These are phyloP conservation scores for Panurus biarmicus DNA, from an alignment of 2,113 vertebrate genomes.

Conservation along the genomic window DNA sequence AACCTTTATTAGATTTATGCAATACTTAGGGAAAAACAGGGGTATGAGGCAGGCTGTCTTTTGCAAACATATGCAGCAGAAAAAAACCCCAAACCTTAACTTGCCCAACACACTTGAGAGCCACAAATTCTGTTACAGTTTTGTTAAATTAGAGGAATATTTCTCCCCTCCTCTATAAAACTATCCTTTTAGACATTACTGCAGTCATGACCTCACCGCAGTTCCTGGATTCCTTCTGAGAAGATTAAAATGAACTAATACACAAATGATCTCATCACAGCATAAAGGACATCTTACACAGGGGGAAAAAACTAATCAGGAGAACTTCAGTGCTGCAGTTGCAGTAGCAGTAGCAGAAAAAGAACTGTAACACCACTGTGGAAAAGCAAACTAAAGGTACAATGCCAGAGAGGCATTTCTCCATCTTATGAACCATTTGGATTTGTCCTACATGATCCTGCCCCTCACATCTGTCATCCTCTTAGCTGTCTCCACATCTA, in stretches of 20 bases:
- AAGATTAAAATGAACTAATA: slow-evolving; percentile 43
- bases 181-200: slow-evolving; percentile 12
- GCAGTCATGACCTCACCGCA: neutral
- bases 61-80: neutral
- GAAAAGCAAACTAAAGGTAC: neutral
- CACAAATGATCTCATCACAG: slow-evolving; percentile 33
- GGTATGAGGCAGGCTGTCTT: neutral
- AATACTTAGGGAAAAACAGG: neutral
- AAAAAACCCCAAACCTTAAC: neutral
- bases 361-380: neutral
- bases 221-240: slow-evolving; percentile 2
- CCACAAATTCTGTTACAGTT: neutral
- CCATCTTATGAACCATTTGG: neutral
- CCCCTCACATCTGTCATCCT: neutral
- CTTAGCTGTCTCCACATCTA: neutral
- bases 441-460: neutral
- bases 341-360: neutral
- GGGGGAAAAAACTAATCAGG: neutral
- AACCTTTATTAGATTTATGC: neutral
- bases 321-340: neutral
- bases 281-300: neutral
- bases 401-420: neutral
- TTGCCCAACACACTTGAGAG: neutral
- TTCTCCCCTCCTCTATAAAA: neutral
- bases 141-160: neutral